Evolutionary conservation across 2,888 invertebrate genomes (phyloP).

Genomic region (Metallyticus violacea): DNA sequence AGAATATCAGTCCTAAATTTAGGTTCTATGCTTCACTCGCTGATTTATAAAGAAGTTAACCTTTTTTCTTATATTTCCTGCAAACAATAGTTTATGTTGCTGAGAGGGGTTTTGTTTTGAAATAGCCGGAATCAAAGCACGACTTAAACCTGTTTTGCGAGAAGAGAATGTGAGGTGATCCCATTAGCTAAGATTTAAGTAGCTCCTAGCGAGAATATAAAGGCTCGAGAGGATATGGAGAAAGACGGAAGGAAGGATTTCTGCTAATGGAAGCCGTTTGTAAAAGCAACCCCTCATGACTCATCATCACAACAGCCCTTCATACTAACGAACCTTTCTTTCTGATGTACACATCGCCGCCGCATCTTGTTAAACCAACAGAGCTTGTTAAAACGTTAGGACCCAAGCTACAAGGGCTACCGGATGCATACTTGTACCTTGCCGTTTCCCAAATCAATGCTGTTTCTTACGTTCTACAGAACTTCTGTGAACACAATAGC

Average conservation of each 20-base stretch:
- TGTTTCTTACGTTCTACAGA: too few species aligned
- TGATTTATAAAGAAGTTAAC: too few species aligned
- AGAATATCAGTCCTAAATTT: too few species aligned
- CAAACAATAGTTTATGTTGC: too few species aligned
- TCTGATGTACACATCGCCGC: neutral
- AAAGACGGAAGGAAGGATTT: neutral
- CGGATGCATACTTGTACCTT: neutral
- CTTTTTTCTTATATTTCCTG: too few species aligned
- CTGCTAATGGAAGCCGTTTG: neutral
- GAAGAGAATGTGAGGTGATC: neutral
- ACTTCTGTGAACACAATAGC: too few species aligned
- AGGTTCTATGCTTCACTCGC: too few species aligned
- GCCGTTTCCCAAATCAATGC: too few species aligned
- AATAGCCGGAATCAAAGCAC: neutral
- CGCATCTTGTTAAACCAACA: neutral
- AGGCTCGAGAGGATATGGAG: neutral
- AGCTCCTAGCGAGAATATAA: neutral
- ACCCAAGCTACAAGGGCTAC: too few species aligned
- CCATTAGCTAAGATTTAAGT: neutral
- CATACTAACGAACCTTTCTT: neutral
- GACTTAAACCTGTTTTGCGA: neutral
- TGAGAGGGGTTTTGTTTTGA: too few species aligned
- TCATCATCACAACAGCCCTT: neutral
- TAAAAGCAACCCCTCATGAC: neutral
- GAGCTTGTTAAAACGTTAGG: neutral